Evolutionary conservation across 2,797 vertebrate genomes (phyloP).

Genomic region (Pitangus sulphuratus): DNA sequence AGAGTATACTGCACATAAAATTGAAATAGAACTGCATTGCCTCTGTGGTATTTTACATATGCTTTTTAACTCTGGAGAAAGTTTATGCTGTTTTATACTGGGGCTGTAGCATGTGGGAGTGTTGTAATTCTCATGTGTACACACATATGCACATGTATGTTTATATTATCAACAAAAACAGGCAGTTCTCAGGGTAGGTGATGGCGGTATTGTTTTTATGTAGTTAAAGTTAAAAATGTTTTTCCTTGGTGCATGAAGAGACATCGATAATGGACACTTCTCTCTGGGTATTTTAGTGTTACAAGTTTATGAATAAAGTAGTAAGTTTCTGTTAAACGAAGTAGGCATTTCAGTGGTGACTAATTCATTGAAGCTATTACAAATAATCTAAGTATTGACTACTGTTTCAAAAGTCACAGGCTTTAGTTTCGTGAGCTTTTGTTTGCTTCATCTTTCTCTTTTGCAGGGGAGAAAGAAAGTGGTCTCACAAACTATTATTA

Average conservation of each 20-base stretch:
- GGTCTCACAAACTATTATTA: neutral
- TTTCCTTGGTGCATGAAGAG: neutral
- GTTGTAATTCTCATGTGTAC: neutral
- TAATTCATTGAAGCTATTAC: neutral
- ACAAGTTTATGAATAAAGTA: neutral
- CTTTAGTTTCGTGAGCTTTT: neutral
- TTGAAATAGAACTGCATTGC: neutral
- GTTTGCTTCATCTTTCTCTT: neutral
- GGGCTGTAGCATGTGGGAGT: neutral
- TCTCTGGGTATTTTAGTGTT: neutral
- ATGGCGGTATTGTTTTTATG: fast-evolving
- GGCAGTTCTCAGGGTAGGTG: neutral
- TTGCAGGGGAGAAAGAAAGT: fast-evolving
- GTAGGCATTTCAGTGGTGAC: neutral
- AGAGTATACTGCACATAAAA: fast-evolving
- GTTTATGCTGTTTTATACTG: neutral
- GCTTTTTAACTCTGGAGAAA: neutral
- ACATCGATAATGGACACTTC: neutral
- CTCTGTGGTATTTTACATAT: neutral
- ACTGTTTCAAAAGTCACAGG: neutral
- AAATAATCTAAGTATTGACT: neutral
- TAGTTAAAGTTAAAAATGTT: neutral
- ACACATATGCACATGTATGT: fast-evolving
- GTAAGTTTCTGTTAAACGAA: neutral
- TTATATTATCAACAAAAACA: neutral